A percentile compares a stretch with the other conserved stretches of the same genome.
phyloP scores from a whole-genome alignment of 2,888 invertebrate genomes.

The Tetranychus piercei region DNA sequence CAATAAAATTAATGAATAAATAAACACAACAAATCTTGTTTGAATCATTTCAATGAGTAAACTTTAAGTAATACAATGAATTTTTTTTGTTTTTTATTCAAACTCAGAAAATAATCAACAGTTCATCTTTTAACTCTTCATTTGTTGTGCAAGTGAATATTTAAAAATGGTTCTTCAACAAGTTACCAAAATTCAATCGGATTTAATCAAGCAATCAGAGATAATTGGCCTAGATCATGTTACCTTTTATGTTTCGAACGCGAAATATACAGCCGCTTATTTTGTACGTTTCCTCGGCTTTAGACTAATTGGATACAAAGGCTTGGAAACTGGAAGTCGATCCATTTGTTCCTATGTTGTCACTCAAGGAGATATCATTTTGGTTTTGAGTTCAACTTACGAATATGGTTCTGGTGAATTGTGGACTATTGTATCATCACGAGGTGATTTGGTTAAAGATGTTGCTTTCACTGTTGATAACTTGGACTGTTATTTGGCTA shows the following conservation, averaged over 20 bases:
- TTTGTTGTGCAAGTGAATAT: neutral
- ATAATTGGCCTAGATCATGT: constrained; percentile 13
- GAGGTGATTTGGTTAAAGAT: constrained; percentile 94
- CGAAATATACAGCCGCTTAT: constrained; percentile 90
- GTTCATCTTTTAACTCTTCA: neutral
- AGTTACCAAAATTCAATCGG: neutral
- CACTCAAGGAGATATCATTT: constrained; percentile 26
- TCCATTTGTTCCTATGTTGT: constrained; percentile 67
- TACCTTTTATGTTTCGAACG: constrained; percentile 54
- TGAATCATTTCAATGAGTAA: too few relatives aligned
- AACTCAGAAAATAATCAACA: too few relatives aligned
- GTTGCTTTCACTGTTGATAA: constrained; percentile 87
- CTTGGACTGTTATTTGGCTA: constrained; percentile 60
- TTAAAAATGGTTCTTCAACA: neutral
- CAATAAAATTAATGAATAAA: neutral
- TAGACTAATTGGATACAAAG: constrained; percentile 73
- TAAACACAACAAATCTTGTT: neutral
- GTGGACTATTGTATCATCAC: constrained; percentile 57
- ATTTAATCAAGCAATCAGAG: neutral
- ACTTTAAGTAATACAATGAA: too few relatives aligned
- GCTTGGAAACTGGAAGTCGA: constrained; percentile 81
- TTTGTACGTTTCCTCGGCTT: constrained; percentile 84
- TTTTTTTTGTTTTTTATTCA: too few relatives aligned
- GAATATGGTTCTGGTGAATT: constrained; percentile 39
- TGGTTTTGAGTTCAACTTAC: constrained; percentile 10